Base-by-base conservation (phyloP, 2,113 vertebrate species). In the Tupaia tana region DNA sequence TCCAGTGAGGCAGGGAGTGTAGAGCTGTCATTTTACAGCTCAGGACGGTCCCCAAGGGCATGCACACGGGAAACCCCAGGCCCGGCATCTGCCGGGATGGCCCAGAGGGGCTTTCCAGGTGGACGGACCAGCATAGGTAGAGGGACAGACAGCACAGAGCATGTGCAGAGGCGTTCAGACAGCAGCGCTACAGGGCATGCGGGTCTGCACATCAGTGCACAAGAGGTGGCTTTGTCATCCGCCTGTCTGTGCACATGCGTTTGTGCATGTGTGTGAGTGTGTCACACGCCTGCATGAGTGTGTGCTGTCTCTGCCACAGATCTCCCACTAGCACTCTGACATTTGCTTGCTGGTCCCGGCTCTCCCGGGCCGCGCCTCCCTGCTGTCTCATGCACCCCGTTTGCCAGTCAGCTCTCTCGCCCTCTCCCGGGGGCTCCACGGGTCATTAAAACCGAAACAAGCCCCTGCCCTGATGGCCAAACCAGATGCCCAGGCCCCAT, bases 401-500 rank as follows among this genome's bases (percentile, higher is more conserved):
- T 69, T 14, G 71, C 97, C 95, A 86, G 86, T 70, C 29, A 2
- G 43, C 15, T 64, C 78, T 29, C 96, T n/a, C 96, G 64, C 90
- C 64, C 77, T 83, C 92, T 3, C 0, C 75, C 4, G 27, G 93
- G 96, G 97, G 93, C 97, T 79, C 97, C 96, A 92, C 25, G 97
- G 97, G 97, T 97, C 97, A 97, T 56, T n/a, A 88, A 83, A 93
- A 92, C 79, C 15, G 43, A 96, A 97, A 97, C 95, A 95, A 96
- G 95, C 93, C 86, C 64, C 22, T 5, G 89, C 79, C 71, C 96
- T 96, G 97, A 97, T 97, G 59, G 86, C 43, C 91, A 97, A 97
- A 96, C 94, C 97, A 97, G 97, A 97, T 97, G 97, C 96, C 94
- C 96, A n/a, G 89, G 66, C 91, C 95, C 73, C 88, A 6, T 69